phyloP scores from a whole-genome alignment of 2,113 vertebrate species.

The Campylorhamphus procurvoides region DNA sequence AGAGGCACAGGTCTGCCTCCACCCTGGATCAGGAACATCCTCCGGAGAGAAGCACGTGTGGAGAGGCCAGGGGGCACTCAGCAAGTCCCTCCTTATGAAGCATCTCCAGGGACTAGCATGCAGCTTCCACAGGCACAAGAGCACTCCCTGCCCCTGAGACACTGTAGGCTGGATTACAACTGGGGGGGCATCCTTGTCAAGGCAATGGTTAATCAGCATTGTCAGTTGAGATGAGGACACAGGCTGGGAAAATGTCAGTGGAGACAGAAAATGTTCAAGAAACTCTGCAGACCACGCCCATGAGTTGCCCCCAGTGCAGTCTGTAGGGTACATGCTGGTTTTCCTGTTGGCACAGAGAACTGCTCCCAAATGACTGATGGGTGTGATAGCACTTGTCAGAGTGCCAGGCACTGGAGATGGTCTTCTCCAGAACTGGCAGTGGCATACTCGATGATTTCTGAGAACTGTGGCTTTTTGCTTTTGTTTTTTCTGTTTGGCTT shows the following conservation, averaged over 20 bases:
- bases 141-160: neutral
- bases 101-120: neutral
- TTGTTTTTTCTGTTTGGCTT: neutral
- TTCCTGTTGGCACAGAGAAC: neutral
- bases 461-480: neutral
- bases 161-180: neutral
- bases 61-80: neutral
- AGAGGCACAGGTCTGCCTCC: neutral
- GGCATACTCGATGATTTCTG: neutral
- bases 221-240: neutral
- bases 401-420: neutral
- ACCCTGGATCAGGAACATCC: neutral
- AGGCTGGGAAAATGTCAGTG: neutral
- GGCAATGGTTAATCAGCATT: neutral
- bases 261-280: neutral
- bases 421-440: neutral
- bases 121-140: neutral
- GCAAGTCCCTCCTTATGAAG: neutral
- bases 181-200: neutral
- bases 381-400: rapidly evolving
- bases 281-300: neutral
- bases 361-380: rapidly evolving
- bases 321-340: rapidly evolving
- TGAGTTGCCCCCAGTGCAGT: rapidly evolving
- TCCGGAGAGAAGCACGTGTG: neutral